A percentile compares a stretch with the other conserved stretches of the same genome.
phyloP scores from a whole-genome alignment of 2,113 vertebrate genomes.

The Lasiurus borealis region DNA sequence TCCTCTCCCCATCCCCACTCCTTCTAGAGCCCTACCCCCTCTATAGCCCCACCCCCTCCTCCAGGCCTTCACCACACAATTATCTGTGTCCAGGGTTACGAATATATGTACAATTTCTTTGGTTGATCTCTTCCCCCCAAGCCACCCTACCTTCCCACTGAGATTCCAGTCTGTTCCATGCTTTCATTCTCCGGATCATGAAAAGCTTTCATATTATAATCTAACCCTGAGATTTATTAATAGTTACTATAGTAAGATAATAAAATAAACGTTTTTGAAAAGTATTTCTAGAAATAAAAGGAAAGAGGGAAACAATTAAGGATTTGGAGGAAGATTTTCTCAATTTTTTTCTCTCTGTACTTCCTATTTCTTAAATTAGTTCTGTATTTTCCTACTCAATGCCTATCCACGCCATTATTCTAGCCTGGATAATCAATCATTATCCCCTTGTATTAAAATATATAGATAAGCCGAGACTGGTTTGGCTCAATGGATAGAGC shows the following conservation, averaged over 20 bases:
- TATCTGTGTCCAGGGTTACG: too few relatives aligned
- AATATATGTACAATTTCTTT: too few relatives aligned
- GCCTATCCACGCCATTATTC: not conserved
- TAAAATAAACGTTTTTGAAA: not conserved
- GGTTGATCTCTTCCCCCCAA: too few relatives aligned
- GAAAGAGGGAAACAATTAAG: not conserved
- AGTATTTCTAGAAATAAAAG: not conserved
- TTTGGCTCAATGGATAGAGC: too few relatives aligned
- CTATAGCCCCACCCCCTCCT: too few relatives aligned
- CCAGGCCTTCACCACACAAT: too few relatives aligned
- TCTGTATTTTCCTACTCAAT: not conserved
- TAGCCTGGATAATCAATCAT: not conserved
- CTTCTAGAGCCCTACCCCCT: too few relatives aligned
- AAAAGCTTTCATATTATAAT: not conserved
- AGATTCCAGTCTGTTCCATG: too few relatives aligned
- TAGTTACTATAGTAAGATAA: not conserved
- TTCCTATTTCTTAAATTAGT: not conserved
- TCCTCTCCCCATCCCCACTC: too few relatives aligned
- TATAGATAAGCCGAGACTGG: too few relatives aligned
- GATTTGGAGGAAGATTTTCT: not conserved
- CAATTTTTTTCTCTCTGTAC: not conserved
- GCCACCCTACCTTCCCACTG: too few relatives aligned
- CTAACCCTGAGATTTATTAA: slow-evolving; percentile 9
- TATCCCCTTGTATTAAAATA: slow-evolving; percentile 1
- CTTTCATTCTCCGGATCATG: too few relatives aligned